These are phyloP conservation scores for Ranitomeya variabilis DNA, from an alignment of 2,113 vertebrate species.

Conservation along the genomic window DNA sequence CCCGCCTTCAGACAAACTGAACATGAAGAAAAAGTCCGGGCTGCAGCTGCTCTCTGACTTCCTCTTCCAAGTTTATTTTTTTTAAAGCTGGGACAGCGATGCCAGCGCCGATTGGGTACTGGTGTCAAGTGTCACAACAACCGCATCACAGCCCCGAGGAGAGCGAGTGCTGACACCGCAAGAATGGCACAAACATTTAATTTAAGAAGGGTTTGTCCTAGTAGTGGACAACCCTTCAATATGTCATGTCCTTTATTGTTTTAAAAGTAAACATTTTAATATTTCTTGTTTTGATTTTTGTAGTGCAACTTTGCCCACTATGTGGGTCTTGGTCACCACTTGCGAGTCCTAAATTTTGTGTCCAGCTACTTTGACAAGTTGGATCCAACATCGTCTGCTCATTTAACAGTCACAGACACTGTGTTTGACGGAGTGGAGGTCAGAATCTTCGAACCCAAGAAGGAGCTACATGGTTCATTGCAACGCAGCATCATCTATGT, in stretches of 20 bases:
- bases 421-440: constrained; percentile 82
- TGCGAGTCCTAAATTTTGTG: constrained; percentile 78
- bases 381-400: constrained; percentile 71
- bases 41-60: too few species aligned
- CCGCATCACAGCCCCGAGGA: too few species aligned
- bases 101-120: too few species aligned
- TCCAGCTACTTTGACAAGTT: constrained; percentile 80
- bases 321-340: constrained; percentile 82
- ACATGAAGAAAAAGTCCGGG: too few species aligned
- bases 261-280: not conserved
- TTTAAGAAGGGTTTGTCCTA: too few species aligned
- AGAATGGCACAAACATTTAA: too few species aligned
- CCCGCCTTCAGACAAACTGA: too few species aligned
- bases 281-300: not conserved
- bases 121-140: too few species aligned
- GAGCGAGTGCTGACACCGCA: too few species aligned
- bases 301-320: constrained; percentile 84
- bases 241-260: not conserved
- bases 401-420: constrained; percentile 79
- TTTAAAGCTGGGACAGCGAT: too few species aligned
- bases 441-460: constrained; percentile 81
- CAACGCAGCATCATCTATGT: constrained; percentile 86
- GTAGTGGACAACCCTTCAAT: too few species aligned
- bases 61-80: too few species aligned
- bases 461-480: constrained; percentile 65